Percentiles rank a stretch among this genome's conserved stretches.
Conservation (phyloP, 2,888 invertebrate genomes). For the Panopea generosa region DNA sequence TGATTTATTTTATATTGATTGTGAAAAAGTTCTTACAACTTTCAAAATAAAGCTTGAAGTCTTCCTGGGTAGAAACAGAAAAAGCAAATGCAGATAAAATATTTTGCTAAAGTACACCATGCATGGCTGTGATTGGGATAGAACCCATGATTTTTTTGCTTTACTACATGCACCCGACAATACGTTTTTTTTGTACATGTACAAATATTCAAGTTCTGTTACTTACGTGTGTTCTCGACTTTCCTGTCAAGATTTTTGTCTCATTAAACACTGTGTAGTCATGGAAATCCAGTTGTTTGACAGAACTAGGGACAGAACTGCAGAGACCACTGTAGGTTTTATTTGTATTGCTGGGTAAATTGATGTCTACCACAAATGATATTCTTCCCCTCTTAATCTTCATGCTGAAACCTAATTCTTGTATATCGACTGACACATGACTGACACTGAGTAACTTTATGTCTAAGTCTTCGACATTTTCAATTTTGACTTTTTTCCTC, state of each 20-base stretch:
- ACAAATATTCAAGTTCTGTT: too few species aligned
- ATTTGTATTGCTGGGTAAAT: constrained; percentile 9
- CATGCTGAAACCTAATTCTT: constrained; percentile 32
- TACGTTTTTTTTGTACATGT: too few species aligned
- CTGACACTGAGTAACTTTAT: constrained; percentile 18
- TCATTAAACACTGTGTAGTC: constrained; percentile 21
- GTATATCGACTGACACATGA: constrained; percentile 12
- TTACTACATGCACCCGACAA: too few species aligned
- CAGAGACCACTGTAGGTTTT: constrained; percentile 31
- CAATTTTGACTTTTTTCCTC: constrained; percentile 25
- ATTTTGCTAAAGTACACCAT: too few species aligned
- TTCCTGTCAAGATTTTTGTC: background rate
- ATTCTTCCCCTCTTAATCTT: constrained; percentile 13
- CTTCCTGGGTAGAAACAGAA: too few species aligned
- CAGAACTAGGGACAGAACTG: constrained; percentile 19
- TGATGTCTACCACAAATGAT: constrained; percentile 22
- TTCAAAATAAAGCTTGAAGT: too few species aligned
- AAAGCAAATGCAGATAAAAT: too few species aligned
- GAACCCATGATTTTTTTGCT: too few species aligned
- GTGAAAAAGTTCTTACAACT: too few species aligned
- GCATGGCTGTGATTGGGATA: too few species aligned
- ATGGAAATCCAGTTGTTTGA: constrained; percentile 8
- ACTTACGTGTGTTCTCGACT: constrained; percentile 34
- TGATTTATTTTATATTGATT: too few species aligned
- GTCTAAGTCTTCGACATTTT: constrained; percentile 26